Base-by-base conservation (phyloP, 2,888 invertebrate species). In the Nowickia ferox region DNA sequence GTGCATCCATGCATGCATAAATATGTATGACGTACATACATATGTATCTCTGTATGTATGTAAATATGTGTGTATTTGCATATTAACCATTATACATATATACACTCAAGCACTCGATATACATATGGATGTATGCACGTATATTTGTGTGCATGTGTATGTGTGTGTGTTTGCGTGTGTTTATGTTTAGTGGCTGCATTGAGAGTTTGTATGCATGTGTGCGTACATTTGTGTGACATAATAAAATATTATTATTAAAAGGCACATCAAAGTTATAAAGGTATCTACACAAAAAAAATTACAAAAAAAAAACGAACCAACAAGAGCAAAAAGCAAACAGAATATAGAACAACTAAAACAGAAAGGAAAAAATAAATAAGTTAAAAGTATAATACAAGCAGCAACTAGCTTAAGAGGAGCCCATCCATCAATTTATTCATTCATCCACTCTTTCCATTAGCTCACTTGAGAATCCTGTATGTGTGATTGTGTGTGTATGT, bases 211-310 rank as follows among this genome's bases (percentile, higher is more conserved):
- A 77, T 63, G 69, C 51, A 30, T 69, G 61, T 71, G 71, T 71
- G 53, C 61, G 19, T 81, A 57, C 61, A 77, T 81, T 79, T 86
- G 79, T 87, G 81, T 86, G 86, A 90, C 89, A 90, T 91, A 91
- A 91, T 91, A 90, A 91, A 91, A 91, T 89, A 90, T 91, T 91
- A 91, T 91, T 91, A 91, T 91, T 91, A 91, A 91, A 91, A 91
- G 91, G 89, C 90, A 91, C 91, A 89, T 91, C 91, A 91, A 90
- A 90, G 90, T 91, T 88, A 89, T 90, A 90, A 90, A 90, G 91
- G 91, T 91, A 91, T 90, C 89, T 88, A 87, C 68, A 80, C 59
- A 79, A 59, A 65, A 55, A 75, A 61, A n/a, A 30, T 30, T 30
- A 30, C 30, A 30, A 30, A 53, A 79, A 63, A 71, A 72, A 59